Conservation (phyloP, 1,140 invertebrate genomes). For the Hylaeus volcanicus region DNA sequence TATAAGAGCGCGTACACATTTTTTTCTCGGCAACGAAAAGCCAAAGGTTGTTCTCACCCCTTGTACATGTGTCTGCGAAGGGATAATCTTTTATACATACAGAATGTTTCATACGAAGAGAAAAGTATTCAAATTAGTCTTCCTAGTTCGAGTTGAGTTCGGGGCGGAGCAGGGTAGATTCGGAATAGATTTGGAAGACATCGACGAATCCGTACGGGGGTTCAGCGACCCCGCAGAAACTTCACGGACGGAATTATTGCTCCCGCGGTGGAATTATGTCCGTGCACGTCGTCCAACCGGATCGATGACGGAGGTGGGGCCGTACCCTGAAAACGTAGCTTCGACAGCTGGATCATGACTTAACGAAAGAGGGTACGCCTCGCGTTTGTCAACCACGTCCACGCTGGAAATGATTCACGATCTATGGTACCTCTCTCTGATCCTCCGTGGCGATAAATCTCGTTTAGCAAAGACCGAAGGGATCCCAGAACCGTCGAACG, state of each 20-base stretch:
- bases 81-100: too few relatives aligned
- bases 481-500: neutral
- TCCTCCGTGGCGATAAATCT: neutral
- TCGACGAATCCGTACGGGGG: slow-evolving; percentile 48
- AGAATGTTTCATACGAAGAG: too few relatives aligned
- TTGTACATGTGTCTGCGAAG: too few relatives aligned
- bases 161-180: slow-evolving; percentile 3
- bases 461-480: neutral
- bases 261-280: slow-evolving; percentile 44
- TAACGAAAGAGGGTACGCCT: slow-evolving; percentile 48
- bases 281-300: slow-evolving; percentile 31
- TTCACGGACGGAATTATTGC: slow-evolving; percentile 49
- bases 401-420: slow-evolving; percentile 49
- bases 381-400: slow-evolving; percentile 31
- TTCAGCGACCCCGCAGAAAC: slow-evolving; percentile 54
- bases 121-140: too few relatives aligned
- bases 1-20: too few relatives aligned
- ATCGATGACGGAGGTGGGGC: slow-evolving; percentile 55
- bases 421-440: neutral
- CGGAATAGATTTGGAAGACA: slow-evolving; percentile 20
- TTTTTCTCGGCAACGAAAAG: too few relatives aligned
- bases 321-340: slow-evolving; percentile 54
- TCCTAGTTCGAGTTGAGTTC: neutral
- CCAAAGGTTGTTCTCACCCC: too few relatives aligned
- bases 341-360: slow-evolving; percentile 66